Evolutionary conservation across 2,888 invertebrate species (phyloP), one percentile per base, ranked within the genome.

Genomic region (Ischnus inquisitorius): DNA sequence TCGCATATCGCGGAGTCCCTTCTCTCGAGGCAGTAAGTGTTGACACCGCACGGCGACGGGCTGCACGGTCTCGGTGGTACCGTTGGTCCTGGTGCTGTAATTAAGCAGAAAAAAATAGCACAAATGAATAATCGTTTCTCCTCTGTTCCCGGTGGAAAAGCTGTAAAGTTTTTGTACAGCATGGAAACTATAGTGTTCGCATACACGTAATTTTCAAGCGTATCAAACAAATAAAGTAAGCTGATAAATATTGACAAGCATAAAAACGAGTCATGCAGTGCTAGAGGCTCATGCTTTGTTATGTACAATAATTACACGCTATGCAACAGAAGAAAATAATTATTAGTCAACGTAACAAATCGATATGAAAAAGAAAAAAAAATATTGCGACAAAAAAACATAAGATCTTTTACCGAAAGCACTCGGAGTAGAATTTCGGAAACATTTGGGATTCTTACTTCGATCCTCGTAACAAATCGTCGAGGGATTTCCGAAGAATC

Each of bases 401-500:
- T 54, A 5, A 34, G 10, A 64, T 43, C 64, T 64, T 64, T 16
- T 12, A 19, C 54, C 51, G 60, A 46, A 69, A 43, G 39, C 34
- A n/a, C 12, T 60, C 16, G 39, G 5, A 14, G 48, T 14, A 3
- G 4, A 72, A 76, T 79, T 65, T 34, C 54, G 62, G 43, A 62
- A 25, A 10, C 25, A n/a, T 39, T 78, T 46, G 48, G 54, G 67
- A 79, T 87, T 90, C 94, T 93, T 94, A 94, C 94, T 91, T 89
- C 92, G 92, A 84, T 91, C 90, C 19, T 94, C 93, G 83, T 93
- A 94, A 92, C 96, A 96, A 88, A 94, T 94, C 54, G 94, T 94
- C 88, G 96, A 95, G n/a, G 97, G 96, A 94, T 97, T 95, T 75
- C 97, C 97, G 16, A 95, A 95, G 88, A 95, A 95, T 77, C 96